Conservation (phyloP, 2,113 vertebrate genomes). For the Nothocercus nigrocapillus region DNA sequence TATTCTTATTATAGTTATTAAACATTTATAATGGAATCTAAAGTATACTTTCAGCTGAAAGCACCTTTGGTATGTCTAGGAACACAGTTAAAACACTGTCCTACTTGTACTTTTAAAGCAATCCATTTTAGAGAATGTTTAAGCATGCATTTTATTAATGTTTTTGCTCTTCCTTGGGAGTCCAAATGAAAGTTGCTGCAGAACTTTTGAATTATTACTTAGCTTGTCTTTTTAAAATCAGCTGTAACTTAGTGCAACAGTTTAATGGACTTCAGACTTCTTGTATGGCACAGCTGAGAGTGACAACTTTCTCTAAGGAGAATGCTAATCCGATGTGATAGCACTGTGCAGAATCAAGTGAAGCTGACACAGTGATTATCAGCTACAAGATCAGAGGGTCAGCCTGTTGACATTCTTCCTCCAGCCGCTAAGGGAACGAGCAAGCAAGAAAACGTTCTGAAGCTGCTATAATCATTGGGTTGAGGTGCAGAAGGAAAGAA, state of each 20-base stretch:
- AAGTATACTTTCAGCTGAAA: not conserved
- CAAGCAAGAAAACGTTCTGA: not conserved
- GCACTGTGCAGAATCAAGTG: not conserved
- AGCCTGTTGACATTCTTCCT: not conserved
- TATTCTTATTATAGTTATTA: not conserved
- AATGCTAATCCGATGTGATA: not conserved
- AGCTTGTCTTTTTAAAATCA: not conserved
- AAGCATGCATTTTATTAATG: not conserved
- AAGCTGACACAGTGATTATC: not conserved
- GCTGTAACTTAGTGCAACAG: not conserved
- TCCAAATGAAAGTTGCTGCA: not conserved
- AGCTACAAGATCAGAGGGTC: not conserved
- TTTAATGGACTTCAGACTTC: not conserved
- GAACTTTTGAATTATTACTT: not conserved
- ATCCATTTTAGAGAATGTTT: not conserved
- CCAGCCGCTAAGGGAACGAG: not conserved
- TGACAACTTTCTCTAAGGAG: not conserved
- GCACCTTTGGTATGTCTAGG: not conserved
- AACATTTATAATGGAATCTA: not conserved
- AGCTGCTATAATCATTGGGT: conserved; percentile 3
- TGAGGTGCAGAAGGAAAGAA: not conserved
- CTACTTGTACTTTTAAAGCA: not conserved
- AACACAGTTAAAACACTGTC: not conserved
- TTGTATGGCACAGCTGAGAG: not conserved
- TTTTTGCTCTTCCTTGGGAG: not conserved